Evolutionary conservation across 2,113 vertebrate species (phyloP).

Genomic region (Casuarius casuarius): DNA sequence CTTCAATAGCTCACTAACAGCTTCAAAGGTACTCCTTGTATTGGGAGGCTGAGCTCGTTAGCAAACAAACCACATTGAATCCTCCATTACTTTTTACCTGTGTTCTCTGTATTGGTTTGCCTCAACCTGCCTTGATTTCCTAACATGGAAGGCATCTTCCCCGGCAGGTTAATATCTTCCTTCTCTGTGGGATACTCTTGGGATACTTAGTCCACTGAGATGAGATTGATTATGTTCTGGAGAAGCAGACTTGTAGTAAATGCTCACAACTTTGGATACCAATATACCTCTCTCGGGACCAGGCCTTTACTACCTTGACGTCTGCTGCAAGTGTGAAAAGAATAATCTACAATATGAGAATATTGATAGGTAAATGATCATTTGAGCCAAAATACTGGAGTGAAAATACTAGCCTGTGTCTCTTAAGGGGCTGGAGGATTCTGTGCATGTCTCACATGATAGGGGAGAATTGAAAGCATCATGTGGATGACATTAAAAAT

Average conservation of each 20-base stretch:
- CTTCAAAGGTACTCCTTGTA: not conserved
- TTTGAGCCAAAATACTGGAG: not conserved
- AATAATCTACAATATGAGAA: not conserved
- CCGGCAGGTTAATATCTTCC: not conserved
- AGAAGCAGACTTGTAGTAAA: not conserved
- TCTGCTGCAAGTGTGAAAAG: not conserved
- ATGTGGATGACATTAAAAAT: not conserved
- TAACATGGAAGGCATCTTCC: not conserved
- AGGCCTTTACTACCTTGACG: not conserved
- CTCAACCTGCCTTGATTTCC: not conserved
- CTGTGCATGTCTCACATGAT: not conserved
- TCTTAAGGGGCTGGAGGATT: not conserved
- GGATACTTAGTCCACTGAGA: not conserved
- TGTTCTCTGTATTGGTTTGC: not conserved
- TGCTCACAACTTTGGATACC: not conserved
- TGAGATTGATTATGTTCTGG: not conserved
- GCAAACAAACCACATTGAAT: not conserved
- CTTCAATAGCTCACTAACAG: not conserved
- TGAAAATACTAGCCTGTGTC: not conserved
- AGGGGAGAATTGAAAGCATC: not conserved
- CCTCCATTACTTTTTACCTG: not conserved
- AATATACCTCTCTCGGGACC: not conserved
- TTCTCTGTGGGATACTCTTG: not conserved
- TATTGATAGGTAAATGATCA: not conserved
- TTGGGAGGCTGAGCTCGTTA: not conserved